phyloP scores from a whole-genome alignment of 1,140 invertebrate species.

The Helicoverpa armigera region DNA sequence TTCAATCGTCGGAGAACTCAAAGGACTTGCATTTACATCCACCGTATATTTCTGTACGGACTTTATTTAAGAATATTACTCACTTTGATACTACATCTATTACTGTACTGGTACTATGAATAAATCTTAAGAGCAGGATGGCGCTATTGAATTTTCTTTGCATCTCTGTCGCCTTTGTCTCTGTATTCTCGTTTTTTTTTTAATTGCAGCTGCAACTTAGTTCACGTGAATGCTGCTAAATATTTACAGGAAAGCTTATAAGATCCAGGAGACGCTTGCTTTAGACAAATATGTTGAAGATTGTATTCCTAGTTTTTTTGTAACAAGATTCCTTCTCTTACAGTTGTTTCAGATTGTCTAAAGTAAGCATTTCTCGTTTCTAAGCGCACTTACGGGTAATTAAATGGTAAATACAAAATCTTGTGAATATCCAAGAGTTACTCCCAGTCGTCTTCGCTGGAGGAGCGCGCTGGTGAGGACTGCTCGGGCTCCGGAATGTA shows the following conservation, averaged over 20 bases:
- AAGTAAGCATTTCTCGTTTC: background rate
- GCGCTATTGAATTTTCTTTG: background rate
- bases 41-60: background rate
- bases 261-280: background rate
- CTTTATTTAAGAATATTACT: conserved; percentile 21
- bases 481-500: conserved; percentile 90
- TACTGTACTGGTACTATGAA: conserved; percentile 8
- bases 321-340: too few relatives aligned
- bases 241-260: background rate
- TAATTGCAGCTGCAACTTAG: background rate
- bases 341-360: background rate
- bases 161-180: background rate
- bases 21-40: conserved; percentile 1
- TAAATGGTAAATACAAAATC: background rate
- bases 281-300: background rate
- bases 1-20: background rate
- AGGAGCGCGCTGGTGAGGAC: conserved; percentile 73
- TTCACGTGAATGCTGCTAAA: background rate
- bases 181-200: background rate
- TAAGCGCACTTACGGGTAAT: background rate
- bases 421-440: conserved; percentile 53
- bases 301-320: background rate
- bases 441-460: conserved; percentile 88
- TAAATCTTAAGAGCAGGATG: background rate
- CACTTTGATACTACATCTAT: conserved; percentile 1